Evolutionary conservation across 2,888 invertebrate genomes (phyloP).

Genomic region (Leptura quadrifasciata): DNA sequence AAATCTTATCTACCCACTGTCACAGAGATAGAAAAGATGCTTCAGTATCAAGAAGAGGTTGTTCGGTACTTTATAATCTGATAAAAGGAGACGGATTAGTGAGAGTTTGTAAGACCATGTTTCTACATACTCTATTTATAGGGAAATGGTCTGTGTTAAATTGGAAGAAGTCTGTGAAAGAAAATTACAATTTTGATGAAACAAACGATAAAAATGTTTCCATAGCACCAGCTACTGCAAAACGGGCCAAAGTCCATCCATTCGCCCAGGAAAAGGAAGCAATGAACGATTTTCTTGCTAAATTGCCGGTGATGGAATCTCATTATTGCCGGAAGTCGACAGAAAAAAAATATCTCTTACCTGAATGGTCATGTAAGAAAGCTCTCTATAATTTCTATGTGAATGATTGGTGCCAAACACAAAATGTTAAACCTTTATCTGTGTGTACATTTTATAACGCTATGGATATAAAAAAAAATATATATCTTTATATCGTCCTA

Average conservation of each 20-base stretch:
- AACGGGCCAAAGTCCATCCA: neutral
- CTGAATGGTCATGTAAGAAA: no score
- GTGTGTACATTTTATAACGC: no score
- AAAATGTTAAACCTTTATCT: no score
- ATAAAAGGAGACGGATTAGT: neutral
- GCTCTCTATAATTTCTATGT: no score
- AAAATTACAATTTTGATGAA: no score
- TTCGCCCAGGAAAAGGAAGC: neutral
- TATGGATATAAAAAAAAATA: no score
- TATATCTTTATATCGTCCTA: no score
- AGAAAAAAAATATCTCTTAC: no score
- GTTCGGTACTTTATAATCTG: neutral
- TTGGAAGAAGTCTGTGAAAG: neutral
- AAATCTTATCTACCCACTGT: no score
- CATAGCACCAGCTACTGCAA: neutral
- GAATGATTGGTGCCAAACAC: no score
- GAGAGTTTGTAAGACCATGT: slow-evolving; percentile 5
- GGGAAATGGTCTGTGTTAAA: neutral
- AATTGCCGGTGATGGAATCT: neutral
- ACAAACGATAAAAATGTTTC: neutral
- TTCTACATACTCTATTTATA: neutral
- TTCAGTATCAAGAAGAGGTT: no score
- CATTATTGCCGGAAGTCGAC: neutral
- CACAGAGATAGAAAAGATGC: no score
- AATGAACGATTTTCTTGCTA: neutral